phyloP scores from a whole-genome alignment of 35 echinoderm and acorn worm species.

The Nesometra sesokonis region DNA sequence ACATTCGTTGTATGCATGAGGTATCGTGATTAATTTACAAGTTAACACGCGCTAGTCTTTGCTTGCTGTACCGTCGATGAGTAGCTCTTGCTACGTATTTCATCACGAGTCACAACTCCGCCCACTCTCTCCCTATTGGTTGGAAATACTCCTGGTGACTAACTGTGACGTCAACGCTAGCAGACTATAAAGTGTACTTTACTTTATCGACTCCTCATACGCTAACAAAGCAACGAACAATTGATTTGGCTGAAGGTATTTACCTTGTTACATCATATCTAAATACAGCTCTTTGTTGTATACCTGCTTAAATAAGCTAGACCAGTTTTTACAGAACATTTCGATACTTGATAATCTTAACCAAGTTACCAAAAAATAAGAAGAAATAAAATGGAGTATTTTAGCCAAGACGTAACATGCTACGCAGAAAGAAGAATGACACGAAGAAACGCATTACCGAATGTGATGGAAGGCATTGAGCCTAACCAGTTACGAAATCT shows the following conservation, averaged over 20 bases:
- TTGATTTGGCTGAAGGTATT: too few species aligned
- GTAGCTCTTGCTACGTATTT: too few species aligned
- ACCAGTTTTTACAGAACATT: background rate
- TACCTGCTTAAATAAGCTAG: too few species aligned
- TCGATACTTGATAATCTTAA: background rate
- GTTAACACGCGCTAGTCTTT: too few species aligned
- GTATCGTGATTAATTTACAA: too few species aligned
- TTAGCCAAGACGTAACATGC: background rate
- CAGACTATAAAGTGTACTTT: background rate
- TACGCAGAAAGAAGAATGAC: background rate
- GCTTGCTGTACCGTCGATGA: too few species aligned
- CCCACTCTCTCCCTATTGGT: background rate
- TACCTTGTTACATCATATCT: too few species aligned
- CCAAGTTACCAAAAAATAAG: background rate
- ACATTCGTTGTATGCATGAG: too few species aligned
- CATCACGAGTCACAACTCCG: background rate
- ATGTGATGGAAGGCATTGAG: conserved; percentile 32
- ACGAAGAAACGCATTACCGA: conserved; percentile 31
- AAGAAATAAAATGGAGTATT: background rate
- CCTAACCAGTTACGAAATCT: conserved; percentile 10
- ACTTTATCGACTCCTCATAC: background rate
- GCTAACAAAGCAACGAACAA: too few species aligned
- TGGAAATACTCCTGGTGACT: background rate
- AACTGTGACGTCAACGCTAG: background rate
- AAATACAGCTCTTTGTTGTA: too few species aligned